Base-by-base conservation (phyloP, 2,797 vertebrate species). In the Sphenopsis melanotis region DNA sequence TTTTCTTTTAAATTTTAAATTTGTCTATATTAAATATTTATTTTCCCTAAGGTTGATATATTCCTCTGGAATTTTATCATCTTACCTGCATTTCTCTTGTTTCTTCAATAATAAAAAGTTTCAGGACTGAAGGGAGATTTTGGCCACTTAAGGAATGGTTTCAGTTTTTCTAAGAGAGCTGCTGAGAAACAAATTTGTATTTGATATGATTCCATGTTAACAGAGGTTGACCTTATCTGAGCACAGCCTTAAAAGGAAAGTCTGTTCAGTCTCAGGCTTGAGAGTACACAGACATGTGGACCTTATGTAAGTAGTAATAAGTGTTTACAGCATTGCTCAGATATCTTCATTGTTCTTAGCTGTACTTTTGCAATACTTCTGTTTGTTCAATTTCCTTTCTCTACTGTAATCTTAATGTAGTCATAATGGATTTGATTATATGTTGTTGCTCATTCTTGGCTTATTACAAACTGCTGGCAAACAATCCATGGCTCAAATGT, bases 361-460 rank as follows among this genome's bases (percentile, higher is more conserved):
- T 68, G 49, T 39, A 85, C 75, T 95, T 89, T 60, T 95, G 89
- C 78, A 96, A 87, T 77, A 89, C 50, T 95, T 94, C 52, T 90
- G 53, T 95, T 95, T 92, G 88, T 87, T 95, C 94, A 83, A 92
- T 92, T 97, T 96, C 90, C 86, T 89, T 95, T 95, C 61, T 95
- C 56, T 87, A 80, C 92, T 94, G 83, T 95, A 95, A 94, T 90
- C 83, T 94, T 95, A 95, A 95, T 87, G 78, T 64, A 94, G 60
- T 64, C 81, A 44, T 89, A 94, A 92, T 79, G 83, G 88, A 89
- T 87, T 90, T 96, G 92, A 96, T 95, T 95, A 72, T 42, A 92
- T 57, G 74, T 90, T 96, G 81, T 70, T 95, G 42, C 53, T 91
- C 46, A 91, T 93, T 80, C 91, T 93, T 92, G 90, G 93, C 89